Evolutionary conservation across 1,140 invertebrate species (phyloP).

Genomic region (Littorina saxatilis): DNA sequence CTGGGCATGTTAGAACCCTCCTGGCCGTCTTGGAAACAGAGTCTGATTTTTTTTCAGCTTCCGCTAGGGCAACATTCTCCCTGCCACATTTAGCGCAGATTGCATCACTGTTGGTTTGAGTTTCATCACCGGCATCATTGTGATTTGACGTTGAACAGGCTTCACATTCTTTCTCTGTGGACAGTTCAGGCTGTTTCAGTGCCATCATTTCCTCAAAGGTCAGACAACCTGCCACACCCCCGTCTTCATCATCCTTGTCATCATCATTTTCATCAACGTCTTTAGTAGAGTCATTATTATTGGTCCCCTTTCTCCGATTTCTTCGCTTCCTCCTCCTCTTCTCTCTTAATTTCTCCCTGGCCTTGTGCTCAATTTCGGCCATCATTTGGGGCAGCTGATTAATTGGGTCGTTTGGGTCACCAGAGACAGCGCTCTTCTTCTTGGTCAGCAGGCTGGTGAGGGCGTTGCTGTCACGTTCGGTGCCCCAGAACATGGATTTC

Average conservation of each 20-base stretch:
- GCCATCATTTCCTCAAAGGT: conserved; percentile 21
- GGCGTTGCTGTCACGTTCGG: conserved; percentile 45
- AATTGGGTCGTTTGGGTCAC: conserved; percentile 55
- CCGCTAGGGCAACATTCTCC: background rate
- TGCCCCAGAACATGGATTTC: conserved; percentile 50
- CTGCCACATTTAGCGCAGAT: background rate
- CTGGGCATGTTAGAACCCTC: conserved; percentile 6
- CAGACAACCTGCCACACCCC: conserved; percentile 20
- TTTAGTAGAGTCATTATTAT: background rate
- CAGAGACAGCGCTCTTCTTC: conserved; percentile 18
- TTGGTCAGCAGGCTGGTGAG: conserved; percentile 45
- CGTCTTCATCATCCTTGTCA: background rate
- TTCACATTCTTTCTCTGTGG: background rate
- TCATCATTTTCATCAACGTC: background rate
- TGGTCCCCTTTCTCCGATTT: conserved; percentile 5
- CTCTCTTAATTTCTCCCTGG: background rate
- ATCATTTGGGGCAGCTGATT: conserved; percentile 61
- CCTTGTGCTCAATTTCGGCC: conserved; percentile 28
- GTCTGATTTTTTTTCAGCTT: conserved; percentile 1
- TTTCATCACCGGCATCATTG: too few relatives aligned
- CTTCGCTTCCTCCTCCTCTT: conserved; percentile 20
- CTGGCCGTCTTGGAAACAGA: background rate
- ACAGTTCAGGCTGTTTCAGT: background rate
- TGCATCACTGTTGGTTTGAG: background rate
- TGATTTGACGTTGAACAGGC: too few relatives aligned